Conservation (phyloP, 2,113 vertebrate species). For the Pteruthius melanotis region DNA sequence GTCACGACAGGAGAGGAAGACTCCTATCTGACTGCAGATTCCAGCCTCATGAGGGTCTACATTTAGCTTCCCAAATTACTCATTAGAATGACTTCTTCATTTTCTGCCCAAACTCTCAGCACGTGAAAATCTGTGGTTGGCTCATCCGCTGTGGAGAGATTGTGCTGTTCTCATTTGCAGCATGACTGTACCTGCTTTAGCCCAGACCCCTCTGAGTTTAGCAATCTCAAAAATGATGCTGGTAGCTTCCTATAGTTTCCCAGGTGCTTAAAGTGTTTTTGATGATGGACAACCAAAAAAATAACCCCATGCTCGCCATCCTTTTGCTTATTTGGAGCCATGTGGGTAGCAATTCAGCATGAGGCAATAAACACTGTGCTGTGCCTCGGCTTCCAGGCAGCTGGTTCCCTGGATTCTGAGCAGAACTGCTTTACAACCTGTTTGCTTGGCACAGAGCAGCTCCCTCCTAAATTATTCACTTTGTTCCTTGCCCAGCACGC, state of each 20-base stretch:
- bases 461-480: slow-evolving; percentile 18
- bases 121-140: not conserved
- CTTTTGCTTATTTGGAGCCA: not conserved
- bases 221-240: not conserved
- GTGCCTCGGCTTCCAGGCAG: not conserved
- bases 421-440: slow-evolving; percentile 1
- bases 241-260: not conserved
- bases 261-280: not conserved
- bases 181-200: not conserved
- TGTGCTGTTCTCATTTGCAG: not conserved
- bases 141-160: not conserved
- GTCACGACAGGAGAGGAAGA: not conserved
- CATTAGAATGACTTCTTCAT: not conserved
- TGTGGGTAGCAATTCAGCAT: not conserved
- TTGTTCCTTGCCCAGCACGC: not conserved
- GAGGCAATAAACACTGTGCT: not conserved
- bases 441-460: slow-evolving; percentile 25
- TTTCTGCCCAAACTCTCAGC: not conserved
- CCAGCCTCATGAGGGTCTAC: not conserved
- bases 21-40: not conserved
- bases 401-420: not conserved
- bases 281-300: not conserved
- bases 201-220: not conserved
- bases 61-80: not conserved
- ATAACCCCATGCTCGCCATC: not conserved